phyloP scores from a whole-genome alignment of 2,113 vertebrate genomes.

The Sebastes schlegelii region DNA sequence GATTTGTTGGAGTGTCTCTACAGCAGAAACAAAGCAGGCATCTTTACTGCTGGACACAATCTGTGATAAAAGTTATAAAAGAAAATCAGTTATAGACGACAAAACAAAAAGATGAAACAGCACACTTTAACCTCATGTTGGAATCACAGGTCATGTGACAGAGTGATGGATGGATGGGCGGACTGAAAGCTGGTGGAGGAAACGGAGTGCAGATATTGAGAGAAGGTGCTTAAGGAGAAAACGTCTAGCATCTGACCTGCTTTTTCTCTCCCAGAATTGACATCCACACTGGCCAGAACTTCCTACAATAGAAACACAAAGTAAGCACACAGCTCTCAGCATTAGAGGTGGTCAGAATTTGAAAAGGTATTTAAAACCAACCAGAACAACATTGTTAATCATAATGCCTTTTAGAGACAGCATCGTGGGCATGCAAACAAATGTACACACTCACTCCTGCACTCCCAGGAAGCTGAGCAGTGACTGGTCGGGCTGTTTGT shows the following conservation, averaged over 20 bases:
- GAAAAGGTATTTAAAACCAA: not conserved
- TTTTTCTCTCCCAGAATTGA: conserved; percentile 91
- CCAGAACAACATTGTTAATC: not conserved
- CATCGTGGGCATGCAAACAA: not conserved
- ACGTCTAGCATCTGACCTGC: conserved; percentile 82
- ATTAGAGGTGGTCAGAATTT: not conserved
- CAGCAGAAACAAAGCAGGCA: conserved; percentile 92
- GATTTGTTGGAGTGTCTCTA: conserved; percentile 97
- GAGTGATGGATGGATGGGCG: no score
- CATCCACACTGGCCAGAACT: conserved; percentile 93
- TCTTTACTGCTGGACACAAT: conserved; percentile 92
- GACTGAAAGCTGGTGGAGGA: not conserved
- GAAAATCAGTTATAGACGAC: not conserved
- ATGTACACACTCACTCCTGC: conserved; percentile 84
- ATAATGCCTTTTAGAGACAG: not conserved
- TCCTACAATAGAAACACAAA: conserved; percentile 80
- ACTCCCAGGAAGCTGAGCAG: conserved; percentile 94
- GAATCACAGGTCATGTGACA: not conserved
- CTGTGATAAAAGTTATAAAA: conserved; percentile 75
- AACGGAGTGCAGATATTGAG: not conserved
- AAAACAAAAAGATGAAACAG: not conserved
- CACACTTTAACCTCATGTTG: not conserved
- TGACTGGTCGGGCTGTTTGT: conserved; percentile 92
- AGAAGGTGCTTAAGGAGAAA: not conserved
- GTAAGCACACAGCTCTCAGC: not conserved